Evolutionary conservation across 2,113 vertebrate species (phyloP).

Genomic region (Lonchura striata): DNA sequence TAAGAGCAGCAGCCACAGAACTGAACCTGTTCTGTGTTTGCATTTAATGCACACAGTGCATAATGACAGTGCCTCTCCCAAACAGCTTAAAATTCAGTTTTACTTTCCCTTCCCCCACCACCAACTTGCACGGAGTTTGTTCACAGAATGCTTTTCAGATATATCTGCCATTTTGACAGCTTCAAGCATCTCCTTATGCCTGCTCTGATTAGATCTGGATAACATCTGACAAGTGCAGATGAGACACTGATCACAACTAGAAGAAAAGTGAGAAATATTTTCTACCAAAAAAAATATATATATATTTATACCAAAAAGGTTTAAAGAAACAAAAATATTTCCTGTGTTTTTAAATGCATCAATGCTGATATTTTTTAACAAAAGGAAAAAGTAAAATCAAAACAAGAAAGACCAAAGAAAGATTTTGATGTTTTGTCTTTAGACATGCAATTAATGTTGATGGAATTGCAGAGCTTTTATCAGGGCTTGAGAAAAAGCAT

Average conservation of each 20-base stretch:
- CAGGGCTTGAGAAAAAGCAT: not conserved
- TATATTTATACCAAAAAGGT: not conserved
- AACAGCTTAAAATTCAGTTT: slow-evolving; percentile 31
- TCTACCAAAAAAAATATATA: not conserved
- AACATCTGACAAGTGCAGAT: not conserved
- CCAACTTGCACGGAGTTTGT: not conserved
- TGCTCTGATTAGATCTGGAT: not conserved
- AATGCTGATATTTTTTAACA: not conserved
- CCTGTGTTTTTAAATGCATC: not conserved
- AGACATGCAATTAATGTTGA: not conserved
- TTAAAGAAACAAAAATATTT: not conserved
- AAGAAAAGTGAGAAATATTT: not conserved
- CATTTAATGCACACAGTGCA: slow-evolving; percentile 33
- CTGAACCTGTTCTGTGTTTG: slow-evolving; percentile 54
- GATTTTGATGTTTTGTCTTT: not conserved
- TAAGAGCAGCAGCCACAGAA: slow-evolving; percentile 44
- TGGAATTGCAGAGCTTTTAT: not conserved
- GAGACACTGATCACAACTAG: not conserved
- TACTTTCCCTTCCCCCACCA: not conserved
- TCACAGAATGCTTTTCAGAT: not conserved
- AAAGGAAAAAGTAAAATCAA: not conserved
- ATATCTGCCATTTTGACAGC: not conserved
- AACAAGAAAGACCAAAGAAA: not conserved
- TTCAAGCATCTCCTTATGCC: not conserved
- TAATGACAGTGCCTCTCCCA: slow-evolving; percentile 60